Evolutionary conservation across 2,113 vertebrate species (phyloP).

Genomic region (Urocynchramus pylzowi): DNA sequence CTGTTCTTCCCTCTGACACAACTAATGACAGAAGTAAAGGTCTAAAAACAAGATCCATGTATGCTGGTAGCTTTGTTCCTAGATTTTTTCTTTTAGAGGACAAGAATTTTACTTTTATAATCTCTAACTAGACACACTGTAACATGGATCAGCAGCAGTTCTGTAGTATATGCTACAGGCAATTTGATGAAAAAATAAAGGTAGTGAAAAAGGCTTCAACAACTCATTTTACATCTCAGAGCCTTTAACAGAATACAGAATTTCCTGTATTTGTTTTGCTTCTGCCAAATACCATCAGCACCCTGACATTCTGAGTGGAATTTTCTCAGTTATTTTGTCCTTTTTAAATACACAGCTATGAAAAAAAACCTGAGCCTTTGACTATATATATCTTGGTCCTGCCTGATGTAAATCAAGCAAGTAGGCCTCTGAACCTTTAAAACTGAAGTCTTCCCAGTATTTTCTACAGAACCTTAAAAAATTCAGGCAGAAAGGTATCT

Average conservation of each 20-base stretch:
- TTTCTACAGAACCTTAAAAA: not conserved
- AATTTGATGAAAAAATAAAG: not conserved
- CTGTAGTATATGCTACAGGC: not conserved
- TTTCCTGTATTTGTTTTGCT: not conserved
- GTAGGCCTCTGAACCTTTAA: not conserved
- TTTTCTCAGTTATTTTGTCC: not conserved
- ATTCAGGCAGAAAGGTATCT: not conserved
- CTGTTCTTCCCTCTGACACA: not conserved
- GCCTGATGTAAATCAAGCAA: not conserved
- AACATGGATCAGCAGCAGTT: not conserved
- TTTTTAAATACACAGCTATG: not conserved
- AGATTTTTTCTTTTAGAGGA: not conserved
- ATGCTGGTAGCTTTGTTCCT: not conserved
- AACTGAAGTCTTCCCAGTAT: not conserved
- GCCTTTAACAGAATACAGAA: not conserved
- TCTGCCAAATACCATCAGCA: not conserved
- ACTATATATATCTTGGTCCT: not conserved
- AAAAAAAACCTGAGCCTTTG: not conserved
- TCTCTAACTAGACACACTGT: not conserved
- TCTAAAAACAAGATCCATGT: not conserved
- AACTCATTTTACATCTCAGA: not conserved
- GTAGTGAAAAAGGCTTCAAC: not conserved
- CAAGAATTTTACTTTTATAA: not conserved
- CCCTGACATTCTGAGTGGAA: not conserved
- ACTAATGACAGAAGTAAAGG: not conserved